Percentiles rank a stretch among this genome's conserved stretches.
Conservation (phyloP, 1,140 invertebrate genomes). For the Bombus cullumanus region DNA sequence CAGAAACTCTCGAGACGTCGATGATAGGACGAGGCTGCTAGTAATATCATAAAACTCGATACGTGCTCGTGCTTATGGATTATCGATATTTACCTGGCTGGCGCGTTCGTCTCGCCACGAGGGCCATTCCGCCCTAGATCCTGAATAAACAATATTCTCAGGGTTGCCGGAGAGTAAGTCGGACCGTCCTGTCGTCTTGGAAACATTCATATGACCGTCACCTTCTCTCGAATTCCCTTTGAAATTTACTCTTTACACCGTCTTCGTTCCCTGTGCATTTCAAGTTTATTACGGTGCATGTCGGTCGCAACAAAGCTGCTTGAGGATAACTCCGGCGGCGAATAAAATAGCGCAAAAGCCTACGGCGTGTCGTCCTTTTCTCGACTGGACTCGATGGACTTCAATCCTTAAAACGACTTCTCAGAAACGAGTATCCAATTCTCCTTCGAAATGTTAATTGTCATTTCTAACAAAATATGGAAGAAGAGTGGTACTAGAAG, state of each 20-base stretch:
- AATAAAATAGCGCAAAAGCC: conserved; percentile 54
- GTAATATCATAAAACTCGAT: conserved; percentile 47
- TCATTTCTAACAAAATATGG: too few species aligned
- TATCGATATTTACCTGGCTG: conserved; percentile 49
- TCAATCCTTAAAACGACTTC: not conserved
- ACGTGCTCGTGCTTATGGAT: conserved; percentile 46
- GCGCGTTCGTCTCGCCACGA: not conserved
- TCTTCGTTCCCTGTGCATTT: conserved; percentile 23
- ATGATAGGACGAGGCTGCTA: too few species aligned
- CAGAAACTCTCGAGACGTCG: conserved; percentile 33
- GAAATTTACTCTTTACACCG: conserved; percentile 77
- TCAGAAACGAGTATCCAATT: too few species aligned
- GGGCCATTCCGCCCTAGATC: conserved; percentile 41
- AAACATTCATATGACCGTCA: conserved; percentile 72
- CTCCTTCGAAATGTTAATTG: not conserved
- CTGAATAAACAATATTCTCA: conserved; percentile 74
- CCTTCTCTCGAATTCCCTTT: conserved; percentile 75
- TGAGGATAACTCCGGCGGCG: conserved; percentile 6
- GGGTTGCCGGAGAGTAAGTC: not conserved
- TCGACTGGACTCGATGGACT: too few species aligned
- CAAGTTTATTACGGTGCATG: conserved; percentile 53
- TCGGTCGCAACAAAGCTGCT: conserved; percentile 40
- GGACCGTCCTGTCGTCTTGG: conserved; percentile 62
- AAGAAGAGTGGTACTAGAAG: too few species aligned
- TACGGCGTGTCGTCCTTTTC: not conserved